phyloP scores from a whole-genome alignment of 2,888 invertebrate species.

The Gandaritis pyraliata region DNA sequence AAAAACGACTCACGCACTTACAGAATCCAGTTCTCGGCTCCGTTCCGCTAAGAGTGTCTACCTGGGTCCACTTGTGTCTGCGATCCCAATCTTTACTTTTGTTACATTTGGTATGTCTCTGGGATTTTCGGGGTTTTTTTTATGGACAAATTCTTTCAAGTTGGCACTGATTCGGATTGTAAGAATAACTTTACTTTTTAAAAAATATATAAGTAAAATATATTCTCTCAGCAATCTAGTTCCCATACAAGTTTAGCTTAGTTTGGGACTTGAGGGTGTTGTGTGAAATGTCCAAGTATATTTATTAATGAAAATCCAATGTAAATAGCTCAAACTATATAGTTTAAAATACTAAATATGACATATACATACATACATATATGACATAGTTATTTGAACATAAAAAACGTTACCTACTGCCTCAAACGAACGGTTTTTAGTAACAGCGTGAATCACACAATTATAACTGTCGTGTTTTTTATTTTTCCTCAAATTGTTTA shows the following conservation, averaged over 20 bases:
- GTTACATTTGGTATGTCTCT: constrained; percentile 39
- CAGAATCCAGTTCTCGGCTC: constrained; percentile 75
- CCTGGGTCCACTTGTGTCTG: constrained; percentile 74
- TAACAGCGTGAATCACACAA: constrained; percentile 71
- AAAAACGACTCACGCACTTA: constrained; percentile 68
- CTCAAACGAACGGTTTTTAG: constrained; percentile 65
- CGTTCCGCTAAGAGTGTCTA: constrained; percentile 65
- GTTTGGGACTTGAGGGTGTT: too few species aligned
- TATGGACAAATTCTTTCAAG: constrained; percentile 2
- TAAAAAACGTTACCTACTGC: not conserved
- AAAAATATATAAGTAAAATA: too few species aligned
- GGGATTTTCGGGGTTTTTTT: constrained; percentile 23
- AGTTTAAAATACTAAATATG: too few species aligned
- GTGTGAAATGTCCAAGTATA: too few species aligned
- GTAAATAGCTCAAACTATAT: too few species aligned
- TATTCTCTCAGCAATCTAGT: too few species aligned
- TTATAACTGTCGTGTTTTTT: constrained; percentile 78
- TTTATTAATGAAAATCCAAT: too few species aligned
- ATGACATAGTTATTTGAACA: too few species aligned
- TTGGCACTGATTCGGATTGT: not conserved
- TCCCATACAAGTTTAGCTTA: too few species aligned
- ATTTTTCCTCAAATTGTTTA: constrained; percentile 68
- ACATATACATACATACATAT: too few species aligned
- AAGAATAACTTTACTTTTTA: not conserved
- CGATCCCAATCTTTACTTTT: constrained; percentile 58